phyloP scores from a whole-genome alignment of 2,797 vertebrate species.

The Anas georgica region DNA sequence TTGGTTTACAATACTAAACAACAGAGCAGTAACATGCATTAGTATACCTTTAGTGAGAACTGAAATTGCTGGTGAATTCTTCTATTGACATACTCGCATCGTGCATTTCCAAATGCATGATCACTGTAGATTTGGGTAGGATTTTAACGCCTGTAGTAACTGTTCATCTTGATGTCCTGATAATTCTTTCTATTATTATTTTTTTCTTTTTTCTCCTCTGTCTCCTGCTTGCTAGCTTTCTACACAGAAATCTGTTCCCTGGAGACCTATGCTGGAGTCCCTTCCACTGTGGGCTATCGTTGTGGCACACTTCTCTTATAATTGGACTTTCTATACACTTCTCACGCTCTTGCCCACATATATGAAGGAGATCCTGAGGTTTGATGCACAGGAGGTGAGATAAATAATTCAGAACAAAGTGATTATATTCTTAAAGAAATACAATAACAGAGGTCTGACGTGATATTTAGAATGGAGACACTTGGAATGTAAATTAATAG shows the following conservation, averaged over 20 bases:
- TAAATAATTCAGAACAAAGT: neutral
- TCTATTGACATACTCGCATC: neutral
- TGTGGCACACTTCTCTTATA: constrained; percentile 96
- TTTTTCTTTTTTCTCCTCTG: neutral
- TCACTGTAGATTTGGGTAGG: neutral
- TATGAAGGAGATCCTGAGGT: constrained; percentile 92
- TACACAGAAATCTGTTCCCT: constrained; percentile 85
- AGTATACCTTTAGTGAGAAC: neutral
- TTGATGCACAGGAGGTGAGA: constrained; percentile 93
- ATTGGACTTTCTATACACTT: constrained; percentile 98
- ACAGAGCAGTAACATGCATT: neutral
- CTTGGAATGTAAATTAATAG: neutral
- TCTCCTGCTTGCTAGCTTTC: constrained; percentile 79
- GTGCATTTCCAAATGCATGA: neutral
- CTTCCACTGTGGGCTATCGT: constrained; percentile 91
- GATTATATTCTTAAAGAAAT: neutral
- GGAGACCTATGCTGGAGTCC: constrained; percentile 88
- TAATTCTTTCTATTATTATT: neutral
- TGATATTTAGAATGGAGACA: neutral
- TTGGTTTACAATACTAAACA: neutral
- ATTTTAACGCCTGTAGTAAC: neutral
- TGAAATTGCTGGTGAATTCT: neutral
- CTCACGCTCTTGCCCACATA: constrained; percentile 97
- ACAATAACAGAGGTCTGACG: neutral
- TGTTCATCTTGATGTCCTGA: neutral